These are phyloP conservation scores for Macrosteles quadrilineatus DNA, from an alignment of 1,140 invertebrate species.

Conservation along the genomic window DNA sequence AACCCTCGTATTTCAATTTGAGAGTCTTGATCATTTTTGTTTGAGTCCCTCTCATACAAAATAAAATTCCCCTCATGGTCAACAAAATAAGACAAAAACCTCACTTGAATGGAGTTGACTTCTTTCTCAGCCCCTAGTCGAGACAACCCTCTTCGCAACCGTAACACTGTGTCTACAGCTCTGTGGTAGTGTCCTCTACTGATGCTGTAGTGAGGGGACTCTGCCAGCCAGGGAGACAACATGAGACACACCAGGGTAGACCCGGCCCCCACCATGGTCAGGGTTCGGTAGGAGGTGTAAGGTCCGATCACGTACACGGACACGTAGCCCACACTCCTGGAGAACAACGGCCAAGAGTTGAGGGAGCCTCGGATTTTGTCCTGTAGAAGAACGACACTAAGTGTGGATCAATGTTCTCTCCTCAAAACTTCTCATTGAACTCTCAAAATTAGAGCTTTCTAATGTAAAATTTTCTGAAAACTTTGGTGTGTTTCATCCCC, in stretches of 20 bases:
- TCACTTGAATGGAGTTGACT: slow-evolving; percentile 29
- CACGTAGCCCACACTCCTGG: background rate
- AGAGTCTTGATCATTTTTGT: background rate
- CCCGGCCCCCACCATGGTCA: background rate
- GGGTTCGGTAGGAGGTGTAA: slow-evolving; percentile 8
- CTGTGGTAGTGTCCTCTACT: background rate
- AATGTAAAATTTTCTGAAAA: too few relatives aligned
- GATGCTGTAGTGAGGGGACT: slow-evolving; percentile 31
- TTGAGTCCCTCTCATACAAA: too few relatives aligned
- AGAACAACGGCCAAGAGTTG: slow-evolving; percentile 7
- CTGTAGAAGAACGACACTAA: too few relatives aligned
- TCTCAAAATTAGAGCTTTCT: too few relatives aligned
- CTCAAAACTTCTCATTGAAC: too few relatives aligned
- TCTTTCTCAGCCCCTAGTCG: slow-evolving; percentile 21
- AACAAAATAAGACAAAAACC: background rate
- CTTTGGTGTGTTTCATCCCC: too few relatives aligned
- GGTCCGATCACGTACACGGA: slow-evolving; percentile 21
- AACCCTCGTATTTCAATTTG: too few relatives aligned
- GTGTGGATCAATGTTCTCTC: too few relatives aligned
- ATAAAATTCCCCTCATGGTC: too few relatives aligned
- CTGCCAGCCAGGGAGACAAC: slow-evolving; percentile 16
- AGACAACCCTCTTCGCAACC: slow-evolving; percentile 18
- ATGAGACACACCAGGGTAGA: background rate
- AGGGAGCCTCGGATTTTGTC: slow-evolving; percentile 5
- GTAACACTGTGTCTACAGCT: background rate